phyloP scores from a whole-genome alignment of 2,797 vertebrate genomes.

The Scleropages formosus region DNA sequence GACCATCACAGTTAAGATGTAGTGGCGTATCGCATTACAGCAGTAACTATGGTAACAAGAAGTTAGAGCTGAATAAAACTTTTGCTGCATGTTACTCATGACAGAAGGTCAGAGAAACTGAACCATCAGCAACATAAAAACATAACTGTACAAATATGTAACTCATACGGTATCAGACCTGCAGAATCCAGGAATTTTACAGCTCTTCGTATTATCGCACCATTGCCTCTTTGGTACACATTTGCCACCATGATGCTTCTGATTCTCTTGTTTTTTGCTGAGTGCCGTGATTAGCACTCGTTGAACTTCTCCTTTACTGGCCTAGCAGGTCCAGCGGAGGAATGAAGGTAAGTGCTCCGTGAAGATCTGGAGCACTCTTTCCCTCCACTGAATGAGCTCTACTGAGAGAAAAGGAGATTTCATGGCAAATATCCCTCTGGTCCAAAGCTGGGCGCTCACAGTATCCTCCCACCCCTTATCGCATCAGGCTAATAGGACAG shows the following conservation, averaged over 20 bases:
- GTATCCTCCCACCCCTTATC: neutral
- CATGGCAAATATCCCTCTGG: neutral
- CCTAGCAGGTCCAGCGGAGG: neutral
- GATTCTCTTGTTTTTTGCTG: neutral
- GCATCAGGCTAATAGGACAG: constrained; percentile 28
- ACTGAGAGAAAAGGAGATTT: too few relatives aligned
- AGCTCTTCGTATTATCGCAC: neutral
- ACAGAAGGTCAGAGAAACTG: neutral
- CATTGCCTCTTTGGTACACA: neutral
- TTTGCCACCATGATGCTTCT: neutral
- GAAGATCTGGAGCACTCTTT: neutral
- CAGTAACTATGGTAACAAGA: neutral
- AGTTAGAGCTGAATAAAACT: too few relatives aligned
- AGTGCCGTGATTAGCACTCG: neutral
- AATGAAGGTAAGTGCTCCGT: neutral
- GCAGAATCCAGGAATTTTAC: too few relatives aligned
- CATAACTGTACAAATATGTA: too few relatives aligned
- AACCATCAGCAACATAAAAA: too few relatives aligned
- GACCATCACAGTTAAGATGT: neutral
- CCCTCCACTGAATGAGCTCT: neutral
- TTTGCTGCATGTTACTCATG: neutral
- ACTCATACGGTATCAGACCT: too few relatives aligned
- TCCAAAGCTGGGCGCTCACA: neutral
- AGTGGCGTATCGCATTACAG: neutral
- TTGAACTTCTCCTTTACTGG: neutral